Evolutionary conservation across 2,888 invertebrate genomes (phyloP).

Genomic region (Nycteola revayana): DNA sequence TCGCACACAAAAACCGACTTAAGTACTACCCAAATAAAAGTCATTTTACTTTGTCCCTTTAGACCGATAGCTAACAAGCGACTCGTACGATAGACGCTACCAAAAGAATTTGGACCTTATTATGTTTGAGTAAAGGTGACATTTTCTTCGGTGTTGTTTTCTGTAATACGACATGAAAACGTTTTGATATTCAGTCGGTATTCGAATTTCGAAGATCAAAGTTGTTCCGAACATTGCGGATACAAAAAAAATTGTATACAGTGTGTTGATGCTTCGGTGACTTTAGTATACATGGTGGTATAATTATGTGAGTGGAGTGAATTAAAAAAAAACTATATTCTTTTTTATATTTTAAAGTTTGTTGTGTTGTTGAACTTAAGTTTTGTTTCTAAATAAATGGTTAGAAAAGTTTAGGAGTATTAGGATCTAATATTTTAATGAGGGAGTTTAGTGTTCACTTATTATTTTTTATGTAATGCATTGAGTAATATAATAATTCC

Average conservation of each 20-base stretch:
- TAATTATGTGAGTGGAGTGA: constrained; percentile 6
- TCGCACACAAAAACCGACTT: constrained; percentile 7
- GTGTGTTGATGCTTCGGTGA: constrained; percentile 11
- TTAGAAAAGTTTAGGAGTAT: too few relatives aligned
- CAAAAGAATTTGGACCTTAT: constrained; percentile 5
- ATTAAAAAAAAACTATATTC: background rate
- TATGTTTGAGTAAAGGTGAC: rapidly evolving
- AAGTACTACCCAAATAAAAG: rapidly evolving
- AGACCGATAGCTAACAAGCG: constrained; percentile 7
- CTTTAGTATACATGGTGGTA: constrained; percentile 16
- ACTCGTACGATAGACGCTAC: constrained; percentile 7
- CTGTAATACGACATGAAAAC: constrained; percentile 12
- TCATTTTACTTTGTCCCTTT: constrained; percentile 5
- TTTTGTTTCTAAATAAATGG: too few relatives aligned
- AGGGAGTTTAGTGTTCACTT: too few relatives aligned
- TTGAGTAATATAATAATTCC: too few relatives aligned
- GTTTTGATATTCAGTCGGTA: constrained; percentile 32
- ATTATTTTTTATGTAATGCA: too few relatives aligned
- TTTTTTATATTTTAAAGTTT: too few relatives aligned
- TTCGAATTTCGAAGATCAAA: constrained; percentile 30
- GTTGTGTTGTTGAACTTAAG: too few relatives aligned
- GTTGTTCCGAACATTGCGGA: constrained; percentile 30
- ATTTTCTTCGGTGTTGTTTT: constrained; percentile 3
- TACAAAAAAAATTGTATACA: constrained; percentile 15
- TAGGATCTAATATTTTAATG: too few relatives aligned